Evolutionary conservation across 1,140 invertebrate genomes (phyloP).

Genomic region (Drosophila orena): DNA sequence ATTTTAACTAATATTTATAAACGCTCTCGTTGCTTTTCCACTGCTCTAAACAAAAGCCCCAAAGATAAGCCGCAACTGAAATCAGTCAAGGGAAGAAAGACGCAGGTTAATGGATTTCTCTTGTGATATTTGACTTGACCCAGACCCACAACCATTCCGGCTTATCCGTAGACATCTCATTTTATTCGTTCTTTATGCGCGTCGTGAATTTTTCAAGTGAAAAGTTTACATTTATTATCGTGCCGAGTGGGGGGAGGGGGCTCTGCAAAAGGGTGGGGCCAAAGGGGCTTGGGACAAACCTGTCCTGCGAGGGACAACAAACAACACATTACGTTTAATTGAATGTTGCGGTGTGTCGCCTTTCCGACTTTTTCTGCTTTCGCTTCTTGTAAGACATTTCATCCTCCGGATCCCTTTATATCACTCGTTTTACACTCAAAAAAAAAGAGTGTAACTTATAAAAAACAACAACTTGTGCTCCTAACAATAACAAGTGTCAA

Average conservation of each 20-base stretch:
- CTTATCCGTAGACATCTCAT: constrained; percentile 49
- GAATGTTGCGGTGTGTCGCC: constrained; percentile 75
- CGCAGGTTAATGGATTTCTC: constrained; percentile 78
- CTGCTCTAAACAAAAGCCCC: constrained; percentile 3
- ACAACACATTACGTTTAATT: constrained; percentile 82
- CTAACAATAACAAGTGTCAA: no score
- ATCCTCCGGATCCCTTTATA: background rate
- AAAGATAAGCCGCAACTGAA: constrained; percentile 49
- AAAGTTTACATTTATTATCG: constrained; percentile 79
- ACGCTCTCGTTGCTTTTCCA: background rate
- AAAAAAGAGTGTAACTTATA: background rate
- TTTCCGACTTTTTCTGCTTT: constrained; percentile 23
- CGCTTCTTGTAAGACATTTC: constrained; percentile 18
- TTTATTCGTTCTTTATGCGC: constrained; percentile 58
- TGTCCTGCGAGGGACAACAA: constrained; percentile 69
- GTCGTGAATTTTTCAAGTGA: constrained; percentile 67
- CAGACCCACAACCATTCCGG: constrained; percentile 27
- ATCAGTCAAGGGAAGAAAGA: constrained; percentile 49
- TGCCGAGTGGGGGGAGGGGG: background rate
- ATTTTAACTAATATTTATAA: constrained; percentile 6
- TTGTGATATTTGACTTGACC: constrained; percentile 74
- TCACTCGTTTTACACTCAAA: constrained; percentile 14
- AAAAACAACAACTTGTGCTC: background rate
- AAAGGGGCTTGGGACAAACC: constrained; percentile 4
- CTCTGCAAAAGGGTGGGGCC: background rate